Evolutionary conservation across 2,888 invertebrate species (phyloP).

Genomic region (Melipona beecheii): DNA sequence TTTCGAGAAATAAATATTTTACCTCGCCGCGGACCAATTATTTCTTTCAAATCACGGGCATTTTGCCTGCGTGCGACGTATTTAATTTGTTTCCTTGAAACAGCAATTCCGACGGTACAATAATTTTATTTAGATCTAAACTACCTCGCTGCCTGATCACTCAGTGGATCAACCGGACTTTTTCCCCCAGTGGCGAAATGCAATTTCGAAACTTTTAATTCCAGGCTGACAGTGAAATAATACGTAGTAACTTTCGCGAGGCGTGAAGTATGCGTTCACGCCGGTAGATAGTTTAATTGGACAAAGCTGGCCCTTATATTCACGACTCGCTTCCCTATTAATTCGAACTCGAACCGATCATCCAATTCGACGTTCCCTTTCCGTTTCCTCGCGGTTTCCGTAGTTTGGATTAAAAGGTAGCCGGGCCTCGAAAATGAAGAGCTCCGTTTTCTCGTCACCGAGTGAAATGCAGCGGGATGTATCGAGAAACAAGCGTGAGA

Average conservation of each 20-base stretch:
- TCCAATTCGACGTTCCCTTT: background rate
- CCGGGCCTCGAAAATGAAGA: background rate
- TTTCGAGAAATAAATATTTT: background rate
- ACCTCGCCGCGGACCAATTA: background rate
- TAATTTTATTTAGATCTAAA: no score
- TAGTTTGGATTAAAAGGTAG: background rate
- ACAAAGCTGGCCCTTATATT: background rate
- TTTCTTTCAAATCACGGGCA: background rate
- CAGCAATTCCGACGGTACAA: no score
- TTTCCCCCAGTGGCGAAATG: no score
- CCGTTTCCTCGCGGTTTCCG: background rate
- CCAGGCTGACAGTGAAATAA: no score
- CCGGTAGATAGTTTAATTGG: background rate
- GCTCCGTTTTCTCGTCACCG: background rate
- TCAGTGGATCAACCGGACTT: no score
- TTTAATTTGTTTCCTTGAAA: no score
- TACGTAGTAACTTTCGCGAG: background rate
- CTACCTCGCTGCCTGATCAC: no score
- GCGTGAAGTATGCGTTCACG: background rate
- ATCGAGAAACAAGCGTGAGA: slow-evolving; percentile 24
- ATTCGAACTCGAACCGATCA: background rate
- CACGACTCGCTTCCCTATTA: background rate
- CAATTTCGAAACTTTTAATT: no score
- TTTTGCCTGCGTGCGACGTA: background rate
- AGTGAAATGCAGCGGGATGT: background rate